These are phyloP conservation scores for Orientallactaga sibirica DNA, from an alignment of 2,797 vertebrate genomes.

Conservation along the genomic window DNA sequence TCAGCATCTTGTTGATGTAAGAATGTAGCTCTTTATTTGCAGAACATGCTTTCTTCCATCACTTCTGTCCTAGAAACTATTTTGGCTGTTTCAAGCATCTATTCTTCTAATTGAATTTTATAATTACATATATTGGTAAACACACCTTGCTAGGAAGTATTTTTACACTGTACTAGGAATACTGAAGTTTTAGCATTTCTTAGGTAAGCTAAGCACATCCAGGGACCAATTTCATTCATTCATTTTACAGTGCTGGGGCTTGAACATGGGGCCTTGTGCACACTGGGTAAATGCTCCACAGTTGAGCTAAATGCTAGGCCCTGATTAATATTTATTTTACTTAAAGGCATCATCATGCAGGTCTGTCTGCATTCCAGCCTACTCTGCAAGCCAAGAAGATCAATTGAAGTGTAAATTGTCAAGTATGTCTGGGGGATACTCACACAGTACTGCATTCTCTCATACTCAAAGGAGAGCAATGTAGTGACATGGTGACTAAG, in stretches of 20 bases:
- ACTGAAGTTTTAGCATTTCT: background rate
- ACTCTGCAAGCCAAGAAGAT: no score
- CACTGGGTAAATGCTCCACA: background rate
- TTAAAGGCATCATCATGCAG: background rate
- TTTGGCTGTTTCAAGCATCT: background rate
- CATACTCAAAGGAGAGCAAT: background rate
- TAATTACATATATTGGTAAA: background rate
- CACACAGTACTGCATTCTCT: background rate
- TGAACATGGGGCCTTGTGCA: background rate
- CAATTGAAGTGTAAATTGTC: background rate
- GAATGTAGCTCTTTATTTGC: background rate
- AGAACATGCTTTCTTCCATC: background rate
- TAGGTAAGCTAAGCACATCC: no score
- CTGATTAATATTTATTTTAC: no score
- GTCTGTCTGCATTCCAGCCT: background rate
- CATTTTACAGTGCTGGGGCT: background rate
- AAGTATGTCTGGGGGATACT: no score
- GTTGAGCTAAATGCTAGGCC: background rate
- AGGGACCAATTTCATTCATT: no score
- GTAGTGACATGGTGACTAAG: background rate
- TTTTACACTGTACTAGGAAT: background rate
- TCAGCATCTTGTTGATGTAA: background rate
- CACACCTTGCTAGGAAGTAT: background rate
- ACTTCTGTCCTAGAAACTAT: background rate
- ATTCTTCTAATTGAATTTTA: background rate